Conservation (phyloP, 2,113 vertebrate species). For the Seriola dumerili region DNA sequence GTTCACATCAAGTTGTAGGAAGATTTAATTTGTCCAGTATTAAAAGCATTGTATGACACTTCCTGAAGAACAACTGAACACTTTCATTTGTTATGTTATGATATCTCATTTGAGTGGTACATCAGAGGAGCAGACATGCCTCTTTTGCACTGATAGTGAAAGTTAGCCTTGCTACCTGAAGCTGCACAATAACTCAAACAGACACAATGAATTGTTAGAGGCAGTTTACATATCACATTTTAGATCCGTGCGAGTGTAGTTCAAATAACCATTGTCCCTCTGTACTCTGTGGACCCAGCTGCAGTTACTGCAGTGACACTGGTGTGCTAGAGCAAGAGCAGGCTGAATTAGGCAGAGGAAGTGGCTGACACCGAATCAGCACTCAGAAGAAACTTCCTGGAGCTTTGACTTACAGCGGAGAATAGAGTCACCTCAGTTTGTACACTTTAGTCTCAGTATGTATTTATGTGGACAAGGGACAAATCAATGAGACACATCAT, state of each 20-base stretch:
- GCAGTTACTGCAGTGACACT: not conserved
- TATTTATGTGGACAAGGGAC: not conserved
- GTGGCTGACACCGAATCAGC: not conserved
- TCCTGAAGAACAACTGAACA: not conserved
- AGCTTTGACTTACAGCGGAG: not conserved
- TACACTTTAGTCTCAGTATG: not conserved
- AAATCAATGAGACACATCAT: not conserved
- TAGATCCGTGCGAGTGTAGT: not conserved
- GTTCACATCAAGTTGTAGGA: not conserved
- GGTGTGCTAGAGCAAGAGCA: not conserved
- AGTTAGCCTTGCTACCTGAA: not conserved
- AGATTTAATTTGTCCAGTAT: not conserved
- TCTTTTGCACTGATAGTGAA: slow-evolving; percentile 3
- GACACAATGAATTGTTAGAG: not conserved
- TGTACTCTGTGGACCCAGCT: not conserved
- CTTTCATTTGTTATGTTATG: slow-evolving; percentile 5
- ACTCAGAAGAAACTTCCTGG: slow-evolving; percentile 6
- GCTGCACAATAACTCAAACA: slow-evolving; percentile 8
- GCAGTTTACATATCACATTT: slow-evolving; percentile 18
- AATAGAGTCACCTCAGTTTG: not conserved
- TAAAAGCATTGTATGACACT: not conserved
- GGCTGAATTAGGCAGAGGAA: not conserved
- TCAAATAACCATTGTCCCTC: not conserved
- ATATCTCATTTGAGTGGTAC: slow-evolving; percentile 23
- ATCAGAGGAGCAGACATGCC: slow-evolving; percentile 12